Evolutionary conservation across 2,797 vertebrate genomes (phyloP), one percentile per base, ranked within the genome.

Genomic region (Tragelaphus oryx): DNA sequence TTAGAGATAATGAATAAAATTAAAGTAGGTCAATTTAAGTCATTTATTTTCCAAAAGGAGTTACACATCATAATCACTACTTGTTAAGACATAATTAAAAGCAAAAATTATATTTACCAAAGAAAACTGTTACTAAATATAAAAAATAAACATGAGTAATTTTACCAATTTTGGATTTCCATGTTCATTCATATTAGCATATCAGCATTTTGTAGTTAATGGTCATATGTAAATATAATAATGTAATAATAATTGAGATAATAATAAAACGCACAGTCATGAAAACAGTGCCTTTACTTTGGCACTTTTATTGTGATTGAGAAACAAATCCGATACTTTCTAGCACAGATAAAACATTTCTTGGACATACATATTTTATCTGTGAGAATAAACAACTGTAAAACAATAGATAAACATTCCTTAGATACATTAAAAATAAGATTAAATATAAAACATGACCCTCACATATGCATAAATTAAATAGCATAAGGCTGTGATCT

Each of bases 1-100:
- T 98, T n/a, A n/a, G n/a, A n/a, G n/a, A n/a, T n/a, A n/a, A n/a
- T n/a, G n/a, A n/a, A n/a, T n/a, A n/a, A n/a, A n/a, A n/a, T n/a
- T n/a, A n/a, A n/a, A n/a, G n/a, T n/a, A 98, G 98, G 98, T 98
- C 98, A 98, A 97, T 98, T 98, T 98, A 98, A 98, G 96, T 98
- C 97, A 98, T 98, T 98, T 98, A 98, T 96, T 98, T 98, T 98
- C 97, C 98, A 98, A 94, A 96, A 97, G 93, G 93, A 98, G 81
- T 86, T 97, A 97, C 89, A 97, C 86, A 91, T 98, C 93, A 93
- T 98, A 97, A 96, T 97, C 97, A 97, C 87, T 96, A 95, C 97
- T 98, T 98, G 95, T 98, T 98, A 98, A 98, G 97, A 96, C 96
- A 97, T 98, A 98, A 98, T 98, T 98, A 98, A 97, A 98, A 97